Conservation (phyloP, 30 jellyfish, hydroid and myxozoan species). For the Chironex yamaguchii region DNA sequence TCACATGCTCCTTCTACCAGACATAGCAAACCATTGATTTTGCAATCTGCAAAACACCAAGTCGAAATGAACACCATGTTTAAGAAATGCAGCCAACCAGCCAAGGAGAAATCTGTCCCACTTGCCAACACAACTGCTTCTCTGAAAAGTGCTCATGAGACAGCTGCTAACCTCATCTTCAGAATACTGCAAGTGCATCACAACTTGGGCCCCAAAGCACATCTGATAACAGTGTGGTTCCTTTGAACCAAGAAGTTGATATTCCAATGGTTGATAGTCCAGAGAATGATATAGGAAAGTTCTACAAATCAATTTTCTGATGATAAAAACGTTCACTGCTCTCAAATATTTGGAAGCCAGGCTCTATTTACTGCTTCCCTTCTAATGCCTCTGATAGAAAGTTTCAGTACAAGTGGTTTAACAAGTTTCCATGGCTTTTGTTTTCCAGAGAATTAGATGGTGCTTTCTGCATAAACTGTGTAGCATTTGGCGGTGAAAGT, state of each 20-base stretch:
- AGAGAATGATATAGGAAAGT: background rate
- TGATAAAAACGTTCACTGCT: conserved; percentile 11
- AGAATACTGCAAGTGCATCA: too few relatives aligned
- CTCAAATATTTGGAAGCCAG: conserved; percentile 20
- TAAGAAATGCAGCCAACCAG: background rate
- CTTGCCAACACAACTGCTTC: background rate
- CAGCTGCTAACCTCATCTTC: background rate
- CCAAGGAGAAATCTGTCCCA: background rate
- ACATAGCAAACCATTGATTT: background rate
- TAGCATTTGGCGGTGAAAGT: conserved; percentile 46
- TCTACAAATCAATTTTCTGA: background rate
- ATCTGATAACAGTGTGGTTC: too few relatives aligned
- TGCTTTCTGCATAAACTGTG: conserved; percentile 76
- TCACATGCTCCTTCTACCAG: too few relatives aligned
- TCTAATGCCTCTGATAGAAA: conserved; percentile 14
- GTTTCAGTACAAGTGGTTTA: conserved; percentile 50
- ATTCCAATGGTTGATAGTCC: background rate
- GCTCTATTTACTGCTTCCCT: conserved; percentile 18
- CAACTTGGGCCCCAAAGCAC: too few relatives aligned
- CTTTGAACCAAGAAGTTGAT: background rate
- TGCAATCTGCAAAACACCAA: conserved; percentile 1
- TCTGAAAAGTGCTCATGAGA: background rate
- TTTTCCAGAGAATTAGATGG: conserved; percentile 62
- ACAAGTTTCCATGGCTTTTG: conserved; percentile 51
- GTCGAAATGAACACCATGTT: background rate